A percentile compares a stretch with the other conserved stretches of the same genome.
phyloP scores from a whole-genome alignment of 2,888 invertebrate species.

The Molorchus minor region DNA sequence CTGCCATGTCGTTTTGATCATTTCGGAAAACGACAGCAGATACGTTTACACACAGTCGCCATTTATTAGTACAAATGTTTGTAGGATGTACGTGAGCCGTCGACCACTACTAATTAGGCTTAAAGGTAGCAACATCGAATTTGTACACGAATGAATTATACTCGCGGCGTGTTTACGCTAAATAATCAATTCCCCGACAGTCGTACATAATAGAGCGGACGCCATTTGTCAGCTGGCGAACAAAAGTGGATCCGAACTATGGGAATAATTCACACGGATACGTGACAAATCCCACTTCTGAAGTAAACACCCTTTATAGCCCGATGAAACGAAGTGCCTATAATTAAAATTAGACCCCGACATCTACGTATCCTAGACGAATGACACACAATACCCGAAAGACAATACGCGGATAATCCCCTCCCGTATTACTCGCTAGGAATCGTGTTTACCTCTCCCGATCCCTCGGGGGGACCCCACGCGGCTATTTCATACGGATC shows the following conservation, averaged over 20 bases:
- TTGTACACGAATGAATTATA: too few relatives aligned
- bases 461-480: slow-evolving; percentile 5
- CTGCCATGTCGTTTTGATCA: too few relatives aligned
- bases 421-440: slow-evolving; percentile 20
- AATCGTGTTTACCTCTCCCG: slow-evolving; percentile 2
- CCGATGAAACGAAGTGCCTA: slow-evolving; percentile 12
- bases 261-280: slow-evolving; percentile 1
- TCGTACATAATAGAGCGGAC: not conserved
- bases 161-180: too few relatives aligned
- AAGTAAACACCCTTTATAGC: not conserved
- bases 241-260: slow-evolving; percentile 6
- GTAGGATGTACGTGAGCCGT: slow-evolving; percentile 5
- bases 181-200: slow-evolving; percentile 3
- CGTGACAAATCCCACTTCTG: slow-evolving; percentile 23
- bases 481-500: slow-evolving; percentile 31
- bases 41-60: not conserved
- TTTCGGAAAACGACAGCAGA: too few relatives aligned
- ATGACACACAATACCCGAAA: slow-evolving; percentile 22
- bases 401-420: slow-evolving; percentile 23
- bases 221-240: not conserved
- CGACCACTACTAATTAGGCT: too few relatives aligned
- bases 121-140: too few relatives aligned
- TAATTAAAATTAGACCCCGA: slow-evolving; percentile 23
- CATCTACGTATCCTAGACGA: slow-evolving; percentile 4
- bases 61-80: slow-evolving; percentile 19